Base-by-base conservation (phyloP, 92 coral and sea anemone genomes). In the Palythoa caribaeorum region DNA sequence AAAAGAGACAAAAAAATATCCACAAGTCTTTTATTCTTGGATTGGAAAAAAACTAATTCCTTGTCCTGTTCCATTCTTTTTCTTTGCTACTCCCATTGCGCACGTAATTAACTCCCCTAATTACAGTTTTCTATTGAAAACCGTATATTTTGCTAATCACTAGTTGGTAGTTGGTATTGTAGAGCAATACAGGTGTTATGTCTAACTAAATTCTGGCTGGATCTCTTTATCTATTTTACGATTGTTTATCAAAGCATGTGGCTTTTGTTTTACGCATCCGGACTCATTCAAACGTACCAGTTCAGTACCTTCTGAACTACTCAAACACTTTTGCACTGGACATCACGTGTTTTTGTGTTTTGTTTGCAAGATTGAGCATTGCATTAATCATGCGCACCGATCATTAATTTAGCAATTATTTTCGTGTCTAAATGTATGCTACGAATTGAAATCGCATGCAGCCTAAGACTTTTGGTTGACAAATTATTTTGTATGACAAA, bases 81-180 rank as follows among this genome's bases (percentile, higher is more conserved):
- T 14, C 51, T 79, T 21, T 37, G 38, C 48, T 39, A n/a, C 10
- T 16, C 63, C 76, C 59, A 12, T 17, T 40, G 57, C 55, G 59
- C 83, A 28, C 83, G 55, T 38, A 78, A 57, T 78, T 35, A 78
- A 78, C 48, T 55, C 69, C 28, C 51, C 39, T 63, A 78, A 78
- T 78, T 55, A 78, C 68, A 57, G 69, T 39, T 17, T 53, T 36
- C 83, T 7, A 55, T 78, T 78, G 50, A 78, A 19, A 78, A 57
- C 48, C 59, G 48, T 78, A 57, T 55, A 37, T 78, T 78, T 39
- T 39, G 71, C 69, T 37, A 78, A 57, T 76, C 60, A 54, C 5
- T n/a, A 63, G 71, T 39, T 78, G 83, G 48, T 8, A 12, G 69
- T 44, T 21, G 6, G 19, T 52, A 48, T 21, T 76, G 20, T 76